Percentiles rank a stretch among this genome's conserved stretches.
Evolutionary conservation across 1,140 invertebrate genomes (phyloP).

Genomic region (Coelopa frigida): DNA sequence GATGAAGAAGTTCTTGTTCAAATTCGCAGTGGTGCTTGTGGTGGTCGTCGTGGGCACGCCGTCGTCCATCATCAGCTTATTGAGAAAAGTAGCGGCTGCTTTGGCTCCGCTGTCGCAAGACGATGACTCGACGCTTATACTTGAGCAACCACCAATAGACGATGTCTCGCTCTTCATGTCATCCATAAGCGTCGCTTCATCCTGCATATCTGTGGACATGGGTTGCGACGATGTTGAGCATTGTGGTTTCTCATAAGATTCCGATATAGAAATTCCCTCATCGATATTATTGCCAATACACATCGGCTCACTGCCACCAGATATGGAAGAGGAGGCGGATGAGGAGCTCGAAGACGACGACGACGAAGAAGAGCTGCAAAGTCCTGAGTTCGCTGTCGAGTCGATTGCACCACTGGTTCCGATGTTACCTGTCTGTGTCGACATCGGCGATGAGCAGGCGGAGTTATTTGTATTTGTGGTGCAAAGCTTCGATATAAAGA

Average conservation of each 20-base stretch:
- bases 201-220: slow-evolving; percentile 11
- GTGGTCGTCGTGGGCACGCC: too few species aligned
- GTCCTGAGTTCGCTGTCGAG: slow-evolving; percentile 1
- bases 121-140: slow-evolving; percentile 6
- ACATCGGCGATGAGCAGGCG: slow-evolving; percentile 34
- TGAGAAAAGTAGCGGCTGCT: slow-evolving; percentile 6
- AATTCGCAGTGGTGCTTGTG: slow-evolving; percentile 3
- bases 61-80: slow-evolving; percentile 7
- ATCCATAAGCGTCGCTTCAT: slow-evolving; percentile 27
- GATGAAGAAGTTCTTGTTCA: slow-evolving; percentile 5
- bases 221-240: neutral
- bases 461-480: slow-evolving; percentile 33
- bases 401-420: slow-evolving; percentile 11
- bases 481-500: slow-evolving; percentile 39
- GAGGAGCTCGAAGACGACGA: slow-evolving; percentile 11
- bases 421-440: slow-evolving; percentile 24
- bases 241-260: slow-evolving; percentile 23
- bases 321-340: slow-evolving; percentile 3
- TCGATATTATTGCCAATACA: slow-evolving; percentile 34
- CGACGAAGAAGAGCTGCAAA: slow-evolving; percentile 8
- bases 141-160: slow-evolving; percentile 24
- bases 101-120: slow-evolving; percentile 3
- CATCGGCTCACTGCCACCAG: slow-evolving; percentile 19
- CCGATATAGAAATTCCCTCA: slow-evolving; percentile 34
- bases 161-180: slow-evolving; percentile 40